These are phyloP conservation scores for Clytia hemisphaerica DNA, from an alignment of 30 jellyfish, hydroid and myxozoan species.

Conservation along the genomic window DNA sequence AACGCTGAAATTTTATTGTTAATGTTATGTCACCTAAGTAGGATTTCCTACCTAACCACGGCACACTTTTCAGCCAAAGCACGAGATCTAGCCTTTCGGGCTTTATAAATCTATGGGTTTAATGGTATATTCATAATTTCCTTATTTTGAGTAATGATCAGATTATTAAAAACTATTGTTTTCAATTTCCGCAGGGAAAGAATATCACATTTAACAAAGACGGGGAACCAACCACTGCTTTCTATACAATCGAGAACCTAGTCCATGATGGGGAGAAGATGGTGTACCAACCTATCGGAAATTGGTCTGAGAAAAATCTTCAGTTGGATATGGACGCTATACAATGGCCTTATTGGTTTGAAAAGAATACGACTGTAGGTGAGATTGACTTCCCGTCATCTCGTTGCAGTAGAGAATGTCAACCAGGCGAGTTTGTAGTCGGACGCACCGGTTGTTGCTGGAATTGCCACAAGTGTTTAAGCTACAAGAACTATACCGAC, in stretches of 20 bases:
- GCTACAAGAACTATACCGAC: slow-evolving; percentile 11
- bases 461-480: slow-evolving; percentile 52
- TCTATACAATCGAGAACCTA: slow-evolving; percentile 44
- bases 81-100: too few relatives aligned
- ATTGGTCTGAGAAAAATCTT: slow-evolving; percentile 8
- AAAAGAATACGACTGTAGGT: too few relatives aligned
- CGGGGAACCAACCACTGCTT: slow-evolving; percentile 48
- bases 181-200: too few relatives aligned
- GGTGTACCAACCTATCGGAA: slow-evolving; percentile 25
- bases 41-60: too few relatives aligned
- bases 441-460: slow-evolving; percentile 72
- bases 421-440: slow-evolving; percentile 61
- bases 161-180: too few relatives aligned
- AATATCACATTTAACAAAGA: slow-evolving; percentile 25
- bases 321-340: slow-evolving; percentile 23
- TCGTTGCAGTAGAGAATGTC: slow-evolving; percentile 58
- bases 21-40: too few relatives aligned
- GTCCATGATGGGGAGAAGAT: slow-evolving; percentile 27
- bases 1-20: too few relatives aligned
- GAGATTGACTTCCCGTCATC: too few relatives aligned
- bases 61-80: too few relatives aligned
- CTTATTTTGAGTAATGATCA: too few relatives aligned
- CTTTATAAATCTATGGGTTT: too few relatives aligned
- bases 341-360: slow-evolving; percentile 47
- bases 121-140: too few relatives aligned